phyloP scores from a whole-genome alignment of 2,113 vertebrate species.

The Heptranchias perlo region DNA sequence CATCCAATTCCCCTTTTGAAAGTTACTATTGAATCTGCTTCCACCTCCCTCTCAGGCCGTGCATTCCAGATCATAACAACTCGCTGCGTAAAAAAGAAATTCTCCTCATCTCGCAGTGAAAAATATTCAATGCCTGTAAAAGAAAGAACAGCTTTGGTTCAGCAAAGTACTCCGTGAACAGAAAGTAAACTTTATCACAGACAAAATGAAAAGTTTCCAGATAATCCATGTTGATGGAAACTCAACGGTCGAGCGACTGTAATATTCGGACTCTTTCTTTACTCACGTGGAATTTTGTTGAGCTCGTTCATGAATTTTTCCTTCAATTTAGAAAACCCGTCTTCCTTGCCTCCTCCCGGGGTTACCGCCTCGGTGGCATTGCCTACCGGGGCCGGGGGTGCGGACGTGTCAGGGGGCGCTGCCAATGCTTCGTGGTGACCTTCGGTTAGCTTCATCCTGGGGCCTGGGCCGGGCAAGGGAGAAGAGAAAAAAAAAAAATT shows the following conservation, averaged over 20 bases:
- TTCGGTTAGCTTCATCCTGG: constrained; percentile 68
- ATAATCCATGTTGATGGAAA: not conserved
- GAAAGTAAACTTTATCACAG: not conserved
- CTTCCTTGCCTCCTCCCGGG: constrained; percentile 72
- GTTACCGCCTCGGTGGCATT: constrained; percentile 76
- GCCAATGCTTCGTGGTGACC: constrained; percentile 83
- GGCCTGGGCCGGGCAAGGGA: constrained; percentile 49
- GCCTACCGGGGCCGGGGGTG: constrained; percentile 55
- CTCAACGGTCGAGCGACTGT: not conserved
- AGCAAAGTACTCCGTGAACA: too few relatives aligned
- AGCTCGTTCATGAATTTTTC: constrained; percentile 98
- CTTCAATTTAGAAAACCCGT: constrained; percentile 89
- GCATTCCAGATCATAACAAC: not conserved
- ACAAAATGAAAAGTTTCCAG: not conserved
- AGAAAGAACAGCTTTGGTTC: too few relatives aligned
- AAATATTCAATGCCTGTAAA: not conserved
- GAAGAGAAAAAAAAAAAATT: not conserved
- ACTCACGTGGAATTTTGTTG: constrained; percentile 96
- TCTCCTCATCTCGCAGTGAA: not conserved
- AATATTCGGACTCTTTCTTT: constrained; percentile 24
- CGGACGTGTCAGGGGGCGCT: constrained; percentile 69
- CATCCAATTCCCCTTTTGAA: not conserved
- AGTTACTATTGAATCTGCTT: not conserved
- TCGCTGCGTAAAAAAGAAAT: not conserved
- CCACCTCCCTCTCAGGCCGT: not conserved